Evolutionary conservation across 2,888 invertebrate genomes (phyloP), one percentile per base, ranked within the genome.

Genomic region (Eupithecia dodoneata): DNA sequence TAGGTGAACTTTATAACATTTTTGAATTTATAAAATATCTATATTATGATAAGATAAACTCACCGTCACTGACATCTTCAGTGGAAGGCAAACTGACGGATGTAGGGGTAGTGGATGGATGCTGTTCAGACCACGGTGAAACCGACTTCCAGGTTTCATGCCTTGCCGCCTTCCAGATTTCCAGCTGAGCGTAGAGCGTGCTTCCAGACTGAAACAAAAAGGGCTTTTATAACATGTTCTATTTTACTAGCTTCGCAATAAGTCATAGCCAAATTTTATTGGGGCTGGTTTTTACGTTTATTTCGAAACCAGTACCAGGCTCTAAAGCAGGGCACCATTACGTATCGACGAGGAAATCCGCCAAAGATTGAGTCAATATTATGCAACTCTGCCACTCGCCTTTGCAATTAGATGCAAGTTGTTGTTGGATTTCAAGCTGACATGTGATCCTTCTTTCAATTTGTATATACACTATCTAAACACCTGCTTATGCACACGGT

Each of bases 161-260:
- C 83, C 96, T 95, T 10, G 98, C 97, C 78, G 97, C 97, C 92
- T 98, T 98, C 98, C 98, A 99, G 85, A 99, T 98, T 91, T 98
- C 98, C 87, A 99, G 93, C 88, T 98, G 98, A 45, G 98, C 98
- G 91, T 97, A 97, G 81, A 99, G 92, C 85, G 97, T 97, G 89
- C 97, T 97, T 71, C 98, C 98, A 87, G 97, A 97, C 98, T 98
- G 94, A 44, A 89, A 89, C 85, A 90, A 91, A 72, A 75, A 42
- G 6, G 42, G 15, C 13, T 66, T 15, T 15, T 66, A 66, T 7
- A 7, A 66, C 4, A 63, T 15, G 41, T 1, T 42, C 15, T 42
- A 42, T 15, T 65, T 42, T 10, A 59, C 4, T 9, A 59, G n/a
- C 59, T 59, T 59, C n/a, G n/a, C 55, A 9, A 59, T 30, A 63